Conservation (phyloP, 1,140 invertebrate genomes). For the Papilio polyxenes region DNA sequence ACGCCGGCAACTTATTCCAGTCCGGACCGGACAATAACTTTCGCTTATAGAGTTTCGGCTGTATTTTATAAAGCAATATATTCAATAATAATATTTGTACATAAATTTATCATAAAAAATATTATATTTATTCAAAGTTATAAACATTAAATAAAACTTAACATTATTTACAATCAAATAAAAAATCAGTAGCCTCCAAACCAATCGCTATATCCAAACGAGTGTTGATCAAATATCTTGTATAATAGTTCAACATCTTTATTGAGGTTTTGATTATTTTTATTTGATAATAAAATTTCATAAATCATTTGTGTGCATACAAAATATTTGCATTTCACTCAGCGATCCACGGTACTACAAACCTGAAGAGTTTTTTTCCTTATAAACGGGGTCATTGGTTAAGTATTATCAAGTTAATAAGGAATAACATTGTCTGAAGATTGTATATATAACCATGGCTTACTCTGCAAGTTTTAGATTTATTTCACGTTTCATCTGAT, state of each 20-base stretch:
- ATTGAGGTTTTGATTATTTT: too few species aligned
- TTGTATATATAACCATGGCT: not conserved
- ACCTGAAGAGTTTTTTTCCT: not conserved
- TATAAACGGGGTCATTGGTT: constrained; percentile 1
- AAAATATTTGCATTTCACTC: constrained; percentile 23
- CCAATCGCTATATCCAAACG: not conserved
- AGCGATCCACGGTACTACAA: constrained; percentile 4
- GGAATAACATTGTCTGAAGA: not conserved
- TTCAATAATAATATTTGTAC: not conserved
- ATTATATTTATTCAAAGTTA: not conserved
- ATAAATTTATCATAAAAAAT: not conserved
- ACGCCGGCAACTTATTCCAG: too few species aligned
- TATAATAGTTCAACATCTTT: too few species aligned
- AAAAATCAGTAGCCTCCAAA: not conserved
- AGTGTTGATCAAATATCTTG: too few species aligned
- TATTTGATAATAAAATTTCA: too few species aligned
- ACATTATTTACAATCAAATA: not conserved
- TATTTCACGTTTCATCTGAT: too few species aligned
- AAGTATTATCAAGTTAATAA: not conserved
- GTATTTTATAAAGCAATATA: too few species aligned
- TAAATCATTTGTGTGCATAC: not conserved
- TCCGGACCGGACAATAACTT: too few species aligned
- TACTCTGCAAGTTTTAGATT: not conserved
- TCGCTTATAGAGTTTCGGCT: too few species aligned
- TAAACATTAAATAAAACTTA: not conserved